Evolutionary conservation across 2,113 vertebrate species (phyloP).

Genomic region (Opisthocomus hoazin): DNA sequence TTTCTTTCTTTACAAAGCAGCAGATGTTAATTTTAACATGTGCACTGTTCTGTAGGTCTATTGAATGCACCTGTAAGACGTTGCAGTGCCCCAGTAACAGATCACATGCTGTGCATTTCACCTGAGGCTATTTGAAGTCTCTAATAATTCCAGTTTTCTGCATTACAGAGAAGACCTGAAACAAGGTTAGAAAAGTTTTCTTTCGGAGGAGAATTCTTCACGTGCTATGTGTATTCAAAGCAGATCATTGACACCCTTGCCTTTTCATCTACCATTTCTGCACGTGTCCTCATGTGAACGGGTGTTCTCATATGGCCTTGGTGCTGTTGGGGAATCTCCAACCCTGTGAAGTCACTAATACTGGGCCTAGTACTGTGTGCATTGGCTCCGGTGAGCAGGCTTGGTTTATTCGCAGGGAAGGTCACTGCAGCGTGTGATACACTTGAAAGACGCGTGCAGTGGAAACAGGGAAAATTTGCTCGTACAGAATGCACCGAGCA

Average conservation of each 20-base stretch:
- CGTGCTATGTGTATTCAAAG: accelerated
- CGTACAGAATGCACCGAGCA: accelerated
- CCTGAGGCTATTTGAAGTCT: not conserved
- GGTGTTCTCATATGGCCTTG: accelerated
- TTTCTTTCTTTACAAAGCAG: not conserved
- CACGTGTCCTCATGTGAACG: accelerated
- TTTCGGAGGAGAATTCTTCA: not conserved
- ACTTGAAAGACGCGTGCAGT: not conserved
- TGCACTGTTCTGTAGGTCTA: not conserved
- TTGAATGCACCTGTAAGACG: not conserved
- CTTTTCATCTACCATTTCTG: not conserved
- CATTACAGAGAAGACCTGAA: not conserved
- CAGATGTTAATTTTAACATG: not conserved
- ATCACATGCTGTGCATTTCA: not conserved
- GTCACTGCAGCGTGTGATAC: accelerated
- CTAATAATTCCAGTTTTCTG: not conserved
- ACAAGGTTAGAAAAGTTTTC: not conserved
- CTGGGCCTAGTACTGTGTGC: accelerated
- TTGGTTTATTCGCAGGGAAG: not conserved
- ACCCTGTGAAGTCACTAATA: not conserved
- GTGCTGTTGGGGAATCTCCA: not conserved
- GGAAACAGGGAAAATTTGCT: not conserved
- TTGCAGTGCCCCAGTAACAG: accelerated
- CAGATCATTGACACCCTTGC: not conserved
- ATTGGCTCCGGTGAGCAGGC: not conserved